Base-by-base conservation (phyloP, 1,140 invertebrate genomes). In the Formica selysi region DNA sequence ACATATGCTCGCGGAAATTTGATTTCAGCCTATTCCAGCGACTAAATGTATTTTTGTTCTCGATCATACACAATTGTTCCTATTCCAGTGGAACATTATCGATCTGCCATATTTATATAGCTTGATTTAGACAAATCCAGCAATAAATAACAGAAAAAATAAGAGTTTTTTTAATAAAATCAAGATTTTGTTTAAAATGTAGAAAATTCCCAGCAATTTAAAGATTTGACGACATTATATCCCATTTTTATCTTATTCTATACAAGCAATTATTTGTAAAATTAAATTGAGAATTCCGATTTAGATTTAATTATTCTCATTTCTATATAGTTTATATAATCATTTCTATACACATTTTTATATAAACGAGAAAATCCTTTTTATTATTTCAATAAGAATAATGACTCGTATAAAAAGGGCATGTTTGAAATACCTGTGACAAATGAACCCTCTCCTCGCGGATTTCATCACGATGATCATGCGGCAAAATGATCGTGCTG, bases 401-500 rank as follows among this genome's bases (percentile, higher is more conserved):
- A 51, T 26, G 19, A 7, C 32, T 73, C 6, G 5, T 48, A 16
- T 38, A n/a, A 68, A 80, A 51, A 10, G 10, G 4, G n/a, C 11
- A 13, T 32, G 16, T 44, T 29, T 19, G 3, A 74, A 54, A 85
- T 94, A 95, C 95, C 94, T 95, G 95, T 73, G 94, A 95, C 70
- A 95, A 91, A 76, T 93, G 93, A 83, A 89, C 91, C 84, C 92
- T 91, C 79, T 95, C 95, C 51, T 95, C 94, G 86, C 94, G 94
- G 51, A 95, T 88, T 76, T 95, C 95, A 2, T 95, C 95, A 44
- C 91, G 86, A 87, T 95, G 94, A 41, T 95, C 93, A 74, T 92
- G 94, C 0, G 92, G 89, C 54, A 92, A 91, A 36, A 48, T 0
- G 13, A 83, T 44, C 41, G 79, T 61, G 8, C 79, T 83, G 26